Evolutionary conservation across 1,140 invertebrate genomes (phyloP).

Genomic region (Drepana arcuata): DNA sequence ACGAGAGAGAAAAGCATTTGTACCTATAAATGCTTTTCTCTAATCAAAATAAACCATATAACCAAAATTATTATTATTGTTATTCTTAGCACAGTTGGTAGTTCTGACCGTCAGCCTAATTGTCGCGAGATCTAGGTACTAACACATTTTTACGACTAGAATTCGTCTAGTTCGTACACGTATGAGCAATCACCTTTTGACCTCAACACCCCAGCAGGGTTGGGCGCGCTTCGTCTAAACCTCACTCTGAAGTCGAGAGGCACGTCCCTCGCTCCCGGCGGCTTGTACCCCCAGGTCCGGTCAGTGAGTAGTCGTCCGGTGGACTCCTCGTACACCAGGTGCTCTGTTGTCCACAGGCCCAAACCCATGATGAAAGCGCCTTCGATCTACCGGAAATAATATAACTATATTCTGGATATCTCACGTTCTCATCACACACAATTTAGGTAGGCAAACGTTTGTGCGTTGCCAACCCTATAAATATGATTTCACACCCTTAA

Average conservation of each 20-base stretch:
- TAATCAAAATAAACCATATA: too few species aligned
- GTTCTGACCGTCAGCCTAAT: too few species aligned
- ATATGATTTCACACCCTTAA: too few species aligned
- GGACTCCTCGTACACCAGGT: constrained; percentile 73
- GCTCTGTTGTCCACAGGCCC: constrained; percentile 80
- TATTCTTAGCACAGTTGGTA: too few species aligned
- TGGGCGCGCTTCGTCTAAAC: constrained; percentile 76
- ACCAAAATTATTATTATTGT: too few species aligned
- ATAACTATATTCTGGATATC: too few species aligned
- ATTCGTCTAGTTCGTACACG: background rate
- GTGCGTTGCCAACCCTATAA: too few species aligned
- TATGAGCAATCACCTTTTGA: constrained; percentile 77
- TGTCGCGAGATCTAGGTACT: too few species aligned
- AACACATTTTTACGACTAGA: background rate
- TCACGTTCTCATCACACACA: too few species aligned
- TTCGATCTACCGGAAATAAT: constrained; percentile 82
- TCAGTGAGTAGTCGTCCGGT: constrained; percentile 76
- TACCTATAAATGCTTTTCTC: too few species aligned
- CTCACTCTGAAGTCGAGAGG: constrained; percentile 69
- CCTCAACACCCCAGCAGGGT: constrained; percentile 77
- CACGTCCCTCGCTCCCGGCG: constrained; percentile 80
- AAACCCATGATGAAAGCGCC: constrained; percentile 85
- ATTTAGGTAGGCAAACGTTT: too few species aligned
- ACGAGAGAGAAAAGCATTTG: too few species aligned
- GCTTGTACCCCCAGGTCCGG: constrained; percentile 84